These are phyloP conservation scores for Nesogale talazaci DNA, from an alignment of 2,113 vertebrate species.

Conservation along the genomic window DNA sequence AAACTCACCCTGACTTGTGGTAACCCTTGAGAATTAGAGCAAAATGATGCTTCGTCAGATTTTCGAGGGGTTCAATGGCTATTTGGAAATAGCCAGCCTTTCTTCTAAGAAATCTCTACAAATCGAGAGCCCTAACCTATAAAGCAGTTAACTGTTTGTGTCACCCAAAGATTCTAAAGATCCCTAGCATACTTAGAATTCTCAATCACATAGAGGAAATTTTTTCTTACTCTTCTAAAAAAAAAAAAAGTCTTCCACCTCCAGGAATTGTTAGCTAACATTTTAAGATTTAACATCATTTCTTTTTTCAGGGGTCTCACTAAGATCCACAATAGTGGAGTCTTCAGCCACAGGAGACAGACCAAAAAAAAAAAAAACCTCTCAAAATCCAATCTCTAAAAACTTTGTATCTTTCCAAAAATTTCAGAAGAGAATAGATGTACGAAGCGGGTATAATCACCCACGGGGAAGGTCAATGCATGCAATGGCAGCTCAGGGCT, in stretches of 20 bases:
- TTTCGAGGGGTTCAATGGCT: background rate
- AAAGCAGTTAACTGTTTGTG: background rate
- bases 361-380: background rate
- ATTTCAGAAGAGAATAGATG: background rate
- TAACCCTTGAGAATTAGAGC: background rate
- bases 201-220: background rate
- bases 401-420: background rate
- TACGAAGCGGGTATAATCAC: background rate
- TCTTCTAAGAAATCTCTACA: background rate
- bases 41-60: background rate
- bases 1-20: background rate
- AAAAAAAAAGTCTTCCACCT: background rate
- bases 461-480: background rate
- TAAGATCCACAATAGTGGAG: background rate
- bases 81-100: background rate
- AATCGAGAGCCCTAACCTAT: background rate
- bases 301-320: background rate
- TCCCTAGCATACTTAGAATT: background rate
- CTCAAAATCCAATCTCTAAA: background rate
- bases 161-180: background rate
- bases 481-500: background rate
- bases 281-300: background rate
- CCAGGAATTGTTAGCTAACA: background rate
- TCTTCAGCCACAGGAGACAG: background rate
- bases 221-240: background rate